Evolutionary conservation across 2,888 invertebrate species (phyloP).

Genomic region (Idaea dimidiata): DNA sequence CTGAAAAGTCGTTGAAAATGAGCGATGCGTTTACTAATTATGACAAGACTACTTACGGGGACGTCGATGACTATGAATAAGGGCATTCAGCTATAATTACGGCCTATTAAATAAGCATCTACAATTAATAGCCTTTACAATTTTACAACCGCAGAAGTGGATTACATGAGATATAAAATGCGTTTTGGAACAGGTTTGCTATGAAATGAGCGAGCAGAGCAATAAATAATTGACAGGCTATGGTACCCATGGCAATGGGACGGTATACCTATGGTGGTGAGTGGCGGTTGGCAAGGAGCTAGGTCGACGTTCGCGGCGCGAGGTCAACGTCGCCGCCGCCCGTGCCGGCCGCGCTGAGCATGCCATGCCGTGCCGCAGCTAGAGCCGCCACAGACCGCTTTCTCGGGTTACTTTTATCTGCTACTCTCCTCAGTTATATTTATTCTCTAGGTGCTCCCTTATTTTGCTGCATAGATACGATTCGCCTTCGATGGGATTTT

Average conservation of each 20-base stretch:
- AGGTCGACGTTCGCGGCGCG: constrained; percentile 70
- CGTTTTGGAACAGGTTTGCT: constrained; percentile 11
- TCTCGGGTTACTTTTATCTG: constrained; percentile 36
- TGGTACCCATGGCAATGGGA: constrained; percentile 33
- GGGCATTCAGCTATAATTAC: background rate
- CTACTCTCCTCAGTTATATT: background rate
- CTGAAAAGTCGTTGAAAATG: background rate
- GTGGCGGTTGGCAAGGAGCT: constrained; percentile 29
- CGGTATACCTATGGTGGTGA: constrained; percentile 32
- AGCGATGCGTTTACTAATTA: background rate
- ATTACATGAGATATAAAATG: background rate
- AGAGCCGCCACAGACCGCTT: constrained; percentile 33
- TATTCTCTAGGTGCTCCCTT: background rate
- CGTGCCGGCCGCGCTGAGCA: constrained; percentile 30
- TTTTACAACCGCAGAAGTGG: background rate
- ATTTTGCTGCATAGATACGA: background rate
- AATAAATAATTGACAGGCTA: constrained; percentile 33
- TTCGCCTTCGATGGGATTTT: background rate
- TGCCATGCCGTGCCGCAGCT: background rate
- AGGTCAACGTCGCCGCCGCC: constrained; percentile 74
- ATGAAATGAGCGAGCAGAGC: constrained; percentile 16
- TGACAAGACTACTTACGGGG: background rate
- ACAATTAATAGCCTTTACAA: background rate
- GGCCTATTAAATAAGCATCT: background rate
- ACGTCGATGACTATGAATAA: background rate